These are phyloP conservation scores for Agelastica alni DNA, from an alignment of 2,888 invertebrate species.

Conservation along the genomic window DNA sequence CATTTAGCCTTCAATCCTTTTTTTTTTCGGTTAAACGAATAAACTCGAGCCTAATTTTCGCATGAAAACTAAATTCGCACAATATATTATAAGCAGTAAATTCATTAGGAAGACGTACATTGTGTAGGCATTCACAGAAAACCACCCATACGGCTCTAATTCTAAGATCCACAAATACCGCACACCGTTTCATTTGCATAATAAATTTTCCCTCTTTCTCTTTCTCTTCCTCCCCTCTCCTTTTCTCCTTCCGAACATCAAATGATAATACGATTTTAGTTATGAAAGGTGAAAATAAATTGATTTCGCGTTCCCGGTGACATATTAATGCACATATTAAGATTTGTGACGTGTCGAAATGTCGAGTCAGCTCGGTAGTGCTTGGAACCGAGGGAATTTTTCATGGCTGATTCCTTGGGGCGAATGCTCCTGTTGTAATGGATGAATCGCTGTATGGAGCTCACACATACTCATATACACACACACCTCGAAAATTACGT, in stretches of 20 bases:
- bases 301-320: constrained; percentile 57
- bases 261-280: constrained; percentile 55
- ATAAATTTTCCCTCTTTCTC: constrained; percentile 46
- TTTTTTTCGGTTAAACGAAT: too few species aligned
- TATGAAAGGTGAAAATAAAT: constrained; percentile 57
- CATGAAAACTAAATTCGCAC: constrained; percentile 5
- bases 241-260: constrained; percentile 48
- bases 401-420: constrained; percentile 37
- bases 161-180: constrained; percentile 42
- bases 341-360: constrained; percentile 49
- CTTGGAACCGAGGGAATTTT: constrained; percentile 39
- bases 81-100: constrained; percentile 36
- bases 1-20: too few species aligned
- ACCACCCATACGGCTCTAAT: constrained; percentile 31
- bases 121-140: constrained; percentile 36
- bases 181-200: constrained; percentile 55
- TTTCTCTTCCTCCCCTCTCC: constrained; percentile 36
- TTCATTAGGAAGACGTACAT: constrained; percentile 42
- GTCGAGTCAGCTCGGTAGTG: constrained; percentile 43
- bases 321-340: constrained; percentile 58
- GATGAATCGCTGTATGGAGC: constrained; percentile 49
- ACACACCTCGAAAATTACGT: constrained; percentile 52
- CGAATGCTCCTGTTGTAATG: constrained; percentile 46
- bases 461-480: too few species aligned
- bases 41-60: background rate